These are phyloP conservation scores for Lophius piscatorius DNA, from an alignment of 2,113 vertebrate genomes.

Conservation along the genomic window DNA sequence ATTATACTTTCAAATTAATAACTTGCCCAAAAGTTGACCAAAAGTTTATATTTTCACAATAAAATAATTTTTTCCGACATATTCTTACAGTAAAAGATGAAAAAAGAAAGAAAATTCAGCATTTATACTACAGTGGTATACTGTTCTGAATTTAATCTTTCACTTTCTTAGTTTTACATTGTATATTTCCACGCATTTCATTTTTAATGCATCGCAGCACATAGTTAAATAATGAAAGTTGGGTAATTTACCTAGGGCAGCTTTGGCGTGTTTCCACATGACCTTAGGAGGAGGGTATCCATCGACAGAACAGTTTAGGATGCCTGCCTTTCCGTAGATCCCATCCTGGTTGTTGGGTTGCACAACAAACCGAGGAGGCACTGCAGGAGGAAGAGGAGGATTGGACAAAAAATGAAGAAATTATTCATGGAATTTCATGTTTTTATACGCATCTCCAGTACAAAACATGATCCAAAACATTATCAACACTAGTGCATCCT, in stretches of 20 bases:
- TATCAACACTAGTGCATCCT: not conserved
- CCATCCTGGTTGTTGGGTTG: slow-evolving; percentile 99
- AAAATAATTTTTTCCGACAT: no score
- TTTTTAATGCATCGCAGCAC: no score
- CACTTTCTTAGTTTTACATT: no score
- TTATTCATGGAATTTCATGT: not conserved
- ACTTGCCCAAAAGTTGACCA: no score
- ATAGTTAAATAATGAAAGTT: slow-evolving; percentile 26
- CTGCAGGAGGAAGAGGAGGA: slow-evolving; percentile 71
- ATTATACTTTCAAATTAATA: no score
- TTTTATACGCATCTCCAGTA: not conserved
- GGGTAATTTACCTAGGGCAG: slow-evolving; percentile 71
- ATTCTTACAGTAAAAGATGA: no score
- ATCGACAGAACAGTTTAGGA: slow-evolving; percentile 96
- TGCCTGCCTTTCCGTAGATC: slow-evolving; percentile 95
- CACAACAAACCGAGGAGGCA: slow-evolving; percentile 96
- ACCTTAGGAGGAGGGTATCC: slow-evolving; percentile 97
- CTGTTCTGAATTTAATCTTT: no score
- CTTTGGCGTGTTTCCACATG: slow-evolving; percentile 99
- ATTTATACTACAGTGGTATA: no score
- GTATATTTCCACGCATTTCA: no score
- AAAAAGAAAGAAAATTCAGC: no score
- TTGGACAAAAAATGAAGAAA: not conserved
- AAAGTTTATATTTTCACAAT: no score
- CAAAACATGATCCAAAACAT: slow-evolving; percentile 7